Evolutionary conservation across 1,140 invertebrate genomes (phyloP), one percentile per base, ranked within the genome.

Genomic region (Paralvinella palmiformis): DNA sequence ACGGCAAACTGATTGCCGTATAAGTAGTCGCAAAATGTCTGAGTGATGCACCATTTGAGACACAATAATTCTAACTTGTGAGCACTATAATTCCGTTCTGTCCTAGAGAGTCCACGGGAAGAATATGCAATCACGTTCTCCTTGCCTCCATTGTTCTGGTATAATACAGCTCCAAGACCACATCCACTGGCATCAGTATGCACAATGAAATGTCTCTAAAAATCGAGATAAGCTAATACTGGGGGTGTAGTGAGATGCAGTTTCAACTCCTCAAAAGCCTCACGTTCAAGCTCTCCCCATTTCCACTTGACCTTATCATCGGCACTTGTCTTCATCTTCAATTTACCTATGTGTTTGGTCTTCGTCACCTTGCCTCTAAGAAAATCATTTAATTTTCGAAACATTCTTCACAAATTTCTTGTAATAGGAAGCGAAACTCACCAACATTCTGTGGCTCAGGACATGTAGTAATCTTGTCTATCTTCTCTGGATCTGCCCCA

Each of bases 1-100:
- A 67, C 62, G 27, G 59, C 44, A 24, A 64, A 61, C 15, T 61
- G 37, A 31, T 59, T 31, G 3, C 59, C 58, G n/a, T 61, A 58
- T 15, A 69, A 27, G 50, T 64, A 69, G 13, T 69, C 65, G 1
- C 58, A 45, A 31, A 61, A 69, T 20, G 58, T 67, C 13, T 69
- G 62, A n/a, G 52, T 58, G 2, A 64, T 27, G 20, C 65, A 56
- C 65, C 68, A 67, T 56, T 64, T 64, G n/a, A 33, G 52, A 31
- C 56, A 53, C 17, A 22, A 24, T 27, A 65, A 67, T 29, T 67
- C 59, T 31, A 50, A 22, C 24, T 67, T 62, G 20, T 67, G n/a
- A 17, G 59, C 63, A 3, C 17, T 1, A 22, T 37, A 33, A 3
- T 31, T 20, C 15, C 20, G 20, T 31, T 59, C 50, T 17, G 13